These are phyloP conservation scores for Drosophila paulistorum DNA, from an alignment of 1,140 invertebrate genomes.

Conservation along the genomic window DNA sequence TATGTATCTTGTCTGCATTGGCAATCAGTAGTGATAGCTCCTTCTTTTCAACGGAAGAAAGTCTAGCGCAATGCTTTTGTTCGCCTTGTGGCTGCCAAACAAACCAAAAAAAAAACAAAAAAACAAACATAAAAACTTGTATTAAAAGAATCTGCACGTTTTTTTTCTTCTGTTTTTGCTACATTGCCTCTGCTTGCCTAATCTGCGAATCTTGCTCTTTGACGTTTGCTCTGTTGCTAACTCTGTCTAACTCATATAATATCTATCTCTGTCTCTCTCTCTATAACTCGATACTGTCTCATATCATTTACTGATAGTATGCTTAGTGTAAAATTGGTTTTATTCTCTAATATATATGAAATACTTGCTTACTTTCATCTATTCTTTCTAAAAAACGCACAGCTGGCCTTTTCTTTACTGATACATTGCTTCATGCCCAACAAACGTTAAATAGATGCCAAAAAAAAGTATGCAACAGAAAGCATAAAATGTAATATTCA, in stretches of 20 bases:
- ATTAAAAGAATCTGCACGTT: slow-evolving; percentile 68
- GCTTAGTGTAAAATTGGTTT: slow-evolving; percentile 30
- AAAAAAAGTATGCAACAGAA: slow-evolving; percentile 54
- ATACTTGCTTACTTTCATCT: slow-evolving; percentile 41
- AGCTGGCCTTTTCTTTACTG: slow-evolving; percentile 77
- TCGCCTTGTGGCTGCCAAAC: slow-evolving; percentile 50
- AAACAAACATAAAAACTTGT: slow-evolving; percentile 34
- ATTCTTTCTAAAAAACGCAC: slow-evolving; percentile 60
- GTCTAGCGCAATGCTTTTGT: slow-evolving; percentile 37
- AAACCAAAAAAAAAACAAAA: slow-evolving; percentile 6
- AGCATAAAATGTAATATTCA: slow-evolving; percentile 70
- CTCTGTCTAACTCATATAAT: slow-evolving; percentile 12
- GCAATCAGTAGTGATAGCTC: slow-evolving; percentile 25
- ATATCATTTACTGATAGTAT: neutral
- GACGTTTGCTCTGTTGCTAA: slow-evolving; percentile 32
- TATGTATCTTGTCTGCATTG: slow-evolving; percentile 33
- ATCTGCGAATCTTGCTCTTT: slow-evolving; percentile 4
- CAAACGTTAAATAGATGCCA: slow-evolving; percentile 73
- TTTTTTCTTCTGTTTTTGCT: slow-evolving; percentile 3
- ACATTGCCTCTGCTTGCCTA: slow-evolving; percentile 38
- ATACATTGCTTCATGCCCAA: slow-evolving; percentile 73
- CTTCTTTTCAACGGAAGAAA: neutral
- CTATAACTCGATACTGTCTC: neutral
- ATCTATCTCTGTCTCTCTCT: slow-evolving; percentile 13
- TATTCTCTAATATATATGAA: slow-evolving; percentile 35